These are phyloP conservation scores for Turritopsis rubra DNA, from an alignment of 30 jellyfish, hydroid and myxozoan species.

Conservation along the genomic window DNA sequence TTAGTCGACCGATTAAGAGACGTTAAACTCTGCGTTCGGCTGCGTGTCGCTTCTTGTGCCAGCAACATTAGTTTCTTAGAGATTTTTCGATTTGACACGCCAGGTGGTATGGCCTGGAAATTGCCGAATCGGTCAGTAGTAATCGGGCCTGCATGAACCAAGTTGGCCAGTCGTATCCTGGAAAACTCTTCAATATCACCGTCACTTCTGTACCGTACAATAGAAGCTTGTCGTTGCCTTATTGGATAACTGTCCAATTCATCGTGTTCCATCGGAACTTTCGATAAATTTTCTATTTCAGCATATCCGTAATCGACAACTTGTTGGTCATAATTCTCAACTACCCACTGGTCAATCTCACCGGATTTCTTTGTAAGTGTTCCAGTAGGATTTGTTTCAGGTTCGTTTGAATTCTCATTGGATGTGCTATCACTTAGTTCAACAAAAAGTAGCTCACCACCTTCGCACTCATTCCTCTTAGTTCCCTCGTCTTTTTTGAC, in stretches of 20 bases:
- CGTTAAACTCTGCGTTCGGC: conserved; percentile 67
- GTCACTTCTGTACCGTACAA: not conserved
- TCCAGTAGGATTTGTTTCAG: not conserved
- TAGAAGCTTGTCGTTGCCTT: not conserved
- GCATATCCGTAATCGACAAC: not conserved
- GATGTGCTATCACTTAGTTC: not conserved
- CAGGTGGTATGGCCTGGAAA: not conserved
- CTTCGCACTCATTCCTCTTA: not conserved
- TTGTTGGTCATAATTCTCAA: conserved; percentile 4
- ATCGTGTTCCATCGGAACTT: conserved; percentile 31
- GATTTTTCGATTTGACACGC: not conserved
- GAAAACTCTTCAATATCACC: conserved; percentile 7
- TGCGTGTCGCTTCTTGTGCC: conserved; percentile 1
- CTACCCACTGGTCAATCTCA: conserved; percentile 13
- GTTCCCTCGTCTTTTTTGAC: not conserved
- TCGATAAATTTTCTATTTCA: conserved; percentile 24
- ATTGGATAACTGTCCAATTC: conserved; percentile 16
- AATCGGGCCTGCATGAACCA: not conserved
- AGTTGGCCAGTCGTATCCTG: not conserved
- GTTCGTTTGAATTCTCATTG: not conserved
- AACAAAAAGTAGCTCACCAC: not conserved
- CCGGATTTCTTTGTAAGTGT: not conserved
- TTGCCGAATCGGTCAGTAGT: conserved; percentile 22
- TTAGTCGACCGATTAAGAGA: conserved; percentile 50
- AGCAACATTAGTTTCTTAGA: not conserved